phyloP scores from a whole-genome alignment of 2,113 vertebrate genomes.

The Caranx ignobilis region DNA sequence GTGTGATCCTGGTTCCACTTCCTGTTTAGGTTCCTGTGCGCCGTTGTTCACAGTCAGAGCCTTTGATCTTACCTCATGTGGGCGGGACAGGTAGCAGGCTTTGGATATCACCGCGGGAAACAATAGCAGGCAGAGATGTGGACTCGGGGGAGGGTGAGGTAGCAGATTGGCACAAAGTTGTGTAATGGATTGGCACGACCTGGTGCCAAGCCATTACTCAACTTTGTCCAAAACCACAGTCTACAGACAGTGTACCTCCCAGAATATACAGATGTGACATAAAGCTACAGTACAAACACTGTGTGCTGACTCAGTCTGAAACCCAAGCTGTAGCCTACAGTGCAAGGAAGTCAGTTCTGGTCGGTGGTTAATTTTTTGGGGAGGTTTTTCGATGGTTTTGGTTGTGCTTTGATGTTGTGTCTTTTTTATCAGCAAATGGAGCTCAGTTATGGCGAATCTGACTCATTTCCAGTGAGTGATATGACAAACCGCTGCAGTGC shows the following conservation, averaged over 20 bases:
- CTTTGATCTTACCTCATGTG: slow-evolving; percentile 65
- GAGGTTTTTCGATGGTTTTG: too few species aligned
- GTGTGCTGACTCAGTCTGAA: background rate
- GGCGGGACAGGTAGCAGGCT: slow-evolving; percentile 59
- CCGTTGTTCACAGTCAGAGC: slow-evolving; percentile 43
- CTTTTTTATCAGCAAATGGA: background rate
- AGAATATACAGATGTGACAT: background rate
- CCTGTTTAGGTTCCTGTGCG: slow-evolving; percentile 70
- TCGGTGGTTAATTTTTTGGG: too few species aligned
- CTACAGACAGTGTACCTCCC: background rate
- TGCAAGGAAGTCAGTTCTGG: too few species aligned
- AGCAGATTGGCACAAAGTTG: slow-evolving; percentile 44
- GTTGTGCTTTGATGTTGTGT: background rate
- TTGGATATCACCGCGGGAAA: slow-evolving; percentile 53
- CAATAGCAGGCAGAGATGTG: slow-evolving; percentile 60
- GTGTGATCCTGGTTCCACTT: slow-evolving; percentile 62
- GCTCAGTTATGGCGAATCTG: background rate
- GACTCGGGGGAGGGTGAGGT: slow-evolving; percentile 34
- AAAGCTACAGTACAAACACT: background rate
- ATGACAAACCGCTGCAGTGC: background rate
- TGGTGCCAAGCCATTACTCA: slow-evolving; percentile 32
- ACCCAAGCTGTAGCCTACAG: too few species aligned
- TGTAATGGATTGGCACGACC: background rate
- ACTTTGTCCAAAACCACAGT: too few species aligned
- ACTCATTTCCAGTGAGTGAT: background rate